phyloP scores from a whole-genome alignment of 2,888 invertebrate species.

The Drosophila antonietae region DNA sequence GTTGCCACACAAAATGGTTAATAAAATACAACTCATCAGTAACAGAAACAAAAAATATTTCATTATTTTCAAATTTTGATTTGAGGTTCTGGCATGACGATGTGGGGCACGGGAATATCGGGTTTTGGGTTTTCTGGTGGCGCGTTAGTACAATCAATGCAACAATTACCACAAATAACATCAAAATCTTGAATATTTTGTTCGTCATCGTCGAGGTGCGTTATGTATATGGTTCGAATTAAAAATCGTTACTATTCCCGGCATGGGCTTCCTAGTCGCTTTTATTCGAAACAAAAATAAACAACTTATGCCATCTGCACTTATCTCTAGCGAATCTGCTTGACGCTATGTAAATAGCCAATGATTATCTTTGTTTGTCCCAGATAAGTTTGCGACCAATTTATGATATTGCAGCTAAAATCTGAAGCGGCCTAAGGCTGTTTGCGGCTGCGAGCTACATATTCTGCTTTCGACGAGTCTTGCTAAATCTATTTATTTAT shows the following conservation, averaged over 20 bases:
- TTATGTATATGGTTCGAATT: conserved; percentile 78
- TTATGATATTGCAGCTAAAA: conserved; percentile 77
- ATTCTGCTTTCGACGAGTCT: conserved; percentile 29
- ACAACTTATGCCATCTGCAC: conserved; percentile 29
- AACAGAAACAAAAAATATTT: conserved; percentile 40
- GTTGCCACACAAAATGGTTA: conserved; percentile 60
- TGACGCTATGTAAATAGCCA: conserved; percentile 62
- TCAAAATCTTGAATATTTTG: conserved; percentile 79
- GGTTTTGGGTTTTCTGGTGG: conserved; percentile 27
- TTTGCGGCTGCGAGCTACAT: conserved; percentile 17
- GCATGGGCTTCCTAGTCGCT: conserved; percentile 44
- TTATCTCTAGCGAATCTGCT: conserved; percentile 49
- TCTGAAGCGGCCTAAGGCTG: conserved; percentile 24
- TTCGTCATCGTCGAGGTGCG: conserved; percentile 81
- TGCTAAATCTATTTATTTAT: conserved; percentile 31
- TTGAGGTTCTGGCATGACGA: conserved; percentile 25
- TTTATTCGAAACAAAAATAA: conserved; percentile 74
- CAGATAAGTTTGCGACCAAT: conserved; percentile 66
- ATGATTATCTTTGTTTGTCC: conserved; percentile 51
- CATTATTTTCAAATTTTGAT: conserved; percentile 24
- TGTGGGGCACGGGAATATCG: conserved; percentile 25
- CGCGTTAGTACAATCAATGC: conserved; percentile 38
- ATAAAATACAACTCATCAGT: conserved; percentile 65
- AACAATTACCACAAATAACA: conserved; percentile 83
- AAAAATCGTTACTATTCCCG: conserved; percentile 82